These are phyloP conservation scores for Drosophila auraria DNA, from an alignment of 1,140 invertebrate genomes.

Conservation along the genomic window DNA sequence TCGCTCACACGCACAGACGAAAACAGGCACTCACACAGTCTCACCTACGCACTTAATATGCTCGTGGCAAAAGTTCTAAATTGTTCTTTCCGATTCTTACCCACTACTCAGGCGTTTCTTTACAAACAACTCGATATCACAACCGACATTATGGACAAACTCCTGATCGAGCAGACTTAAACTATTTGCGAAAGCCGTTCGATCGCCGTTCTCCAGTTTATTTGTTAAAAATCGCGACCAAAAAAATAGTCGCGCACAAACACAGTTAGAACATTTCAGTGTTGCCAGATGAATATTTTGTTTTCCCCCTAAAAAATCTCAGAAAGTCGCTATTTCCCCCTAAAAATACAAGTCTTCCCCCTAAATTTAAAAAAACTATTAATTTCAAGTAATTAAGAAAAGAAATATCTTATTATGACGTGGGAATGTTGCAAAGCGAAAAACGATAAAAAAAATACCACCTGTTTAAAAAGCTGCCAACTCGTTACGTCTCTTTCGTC, in stretches of 20 bases:
- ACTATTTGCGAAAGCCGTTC: slow-evolving; percentile 59
- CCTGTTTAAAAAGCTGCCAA: too few species aligned
- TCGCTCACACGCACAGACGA: slow-evolving; percentile 31
- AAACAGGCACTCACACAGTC: slow-evolving; percentile 30
- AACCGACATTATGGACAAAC: slow-evolving; percentile 81
- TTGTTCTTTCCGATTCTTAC: slow-evolving; percentile 61
- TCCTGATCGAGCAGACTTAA: slow-evolving; percentile 80
- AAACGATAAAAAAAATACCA: too few species aligned
- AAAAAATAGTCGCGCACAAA: slow-evolving; percentile 64
- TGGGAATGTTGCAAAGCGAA: too few species aligned
- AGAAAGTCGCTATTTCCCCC: too few species aligned
- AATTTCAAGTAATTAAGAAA: too few species aligned
- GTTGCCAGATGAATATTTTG: too few species aligned
- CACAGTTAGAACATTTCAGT: slow-evolving; percentile 10
- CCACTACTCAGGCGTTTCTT: slow-evolving; percentile 72
- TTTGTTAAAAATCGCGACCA: slow-evolving; percentile 71
- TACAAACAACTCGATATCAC: slow-evolving; percentile 79
- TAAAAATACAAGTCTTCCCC: too few species aligned
- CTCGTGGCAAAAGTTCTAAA: slow-evolving; percentile 71
- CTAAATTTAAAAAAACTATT: too few species aligned
- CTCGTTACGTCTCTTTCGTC: too few species aligned
- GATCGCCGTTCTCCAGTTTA: slow-evolving; percentile 73
- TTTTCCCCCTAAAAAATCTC: too few species aligned
- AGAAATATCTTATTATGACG: too few species aligned
- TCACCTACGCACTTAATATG: slow-evolving; percentile 48